Conservation (phyloP, 2,113 vertebrate genomes). For the Lonchura striata region DNA sequence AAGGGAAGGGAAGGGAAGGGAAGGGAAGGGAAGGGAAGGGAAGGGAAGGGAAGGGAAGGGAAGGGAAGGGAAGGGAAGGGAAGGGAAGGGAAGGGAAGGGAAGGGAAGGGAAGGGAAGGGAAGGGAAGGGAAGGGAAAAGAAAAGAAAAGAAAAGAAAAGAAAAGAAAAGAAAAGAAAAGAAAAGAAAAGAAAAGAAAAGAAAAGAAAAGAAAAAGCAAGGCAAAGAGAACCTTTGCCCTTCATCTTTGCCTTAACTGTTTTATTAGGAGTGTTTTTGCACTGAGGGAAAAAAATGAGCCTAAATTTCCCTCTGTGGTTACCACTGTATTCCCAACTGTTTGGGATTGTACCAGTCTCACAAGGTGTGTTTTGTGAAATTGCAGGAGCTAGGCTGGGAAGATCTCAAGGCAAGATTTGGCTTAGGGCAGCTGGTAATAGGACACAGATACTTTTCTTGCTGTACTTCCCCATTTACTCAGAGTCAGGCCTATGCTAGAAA, state of each 20-base stretch:
- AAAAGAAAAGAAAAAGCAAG: not conserved
- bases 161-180: rapidly evolving
- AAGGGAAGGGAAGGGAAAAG: no score
- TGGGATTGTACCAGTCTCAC: not conserved
- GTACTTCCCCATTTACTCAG: slow-evolving; percentile 27
- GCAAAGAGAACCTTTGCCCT: slow-evolving; percentile 29
- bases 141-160: rapidly evolving
- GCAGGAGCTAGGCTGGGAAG: not conserved
- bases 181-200: not conserved
- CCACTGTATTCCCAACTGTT: not conserved
- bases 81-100: no score
- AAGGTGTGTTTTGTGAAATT: not conserved
- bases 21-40: no score
- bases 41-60: no score
- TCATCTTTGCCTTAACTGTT: slow-evolving; percentile 36
- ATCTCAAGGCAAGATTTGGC: not conserved
- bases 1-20: no score
- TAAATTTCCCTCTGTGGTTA: not conserved
- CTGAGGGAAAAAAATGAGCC: not conserved
- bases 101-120: no score
- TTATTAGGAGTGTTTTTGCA: slow-evolving; percentile 22
- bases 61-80: not conserved
- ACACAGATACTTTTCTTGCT: slow-evolving; percentile 28
- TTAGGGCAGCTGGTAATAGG: not conserved
- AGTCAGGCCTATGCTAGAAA: slow-evolving; percentile 49